A percentile compares a stretch with the other conserved stretches of the same genome.
These are phyloP conservation scores for Cololabis saira DNA, from an alignment of 2,113 vertebrate species.

Conservation along the genomic window DNA sequence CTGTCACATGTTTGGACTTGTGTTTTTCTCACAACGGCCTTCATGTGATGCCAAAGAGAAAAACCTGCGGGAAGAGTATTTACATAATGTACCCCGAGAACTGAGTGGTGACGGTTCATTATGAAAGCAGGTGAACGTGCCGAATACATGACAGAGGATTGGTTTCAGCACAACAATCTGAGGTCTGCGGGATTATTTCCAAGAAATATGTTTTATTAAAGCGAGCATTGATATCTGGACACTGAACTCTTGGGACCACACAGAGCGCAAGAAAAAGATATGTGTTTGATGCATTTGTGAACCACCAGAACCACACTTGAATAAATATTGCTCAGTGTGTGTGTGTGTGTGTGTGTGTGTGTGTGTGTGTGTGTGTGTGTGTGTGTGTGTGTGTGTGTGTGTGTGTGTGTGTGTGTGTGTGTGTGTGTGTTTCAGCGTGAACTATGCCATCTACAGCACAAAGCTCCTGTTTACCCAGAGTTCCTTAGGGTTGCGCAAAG, in stretches of 20 bases:
- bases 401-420: slow-evolving; percentile 39
- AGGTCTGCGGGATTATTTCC: slow-evolving; percentile 27
- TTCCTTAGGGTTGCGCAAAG: slow-evolving; percentile 75
- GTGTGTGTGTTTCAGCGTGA: slow-evolving; percentile 43
- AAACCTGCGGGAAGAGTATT: slow-evolving; percentile 47
- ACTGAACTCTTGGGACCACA: slow-evolving; percentile 57
- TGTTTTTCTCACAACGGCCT: slow-evolving; percentile 46
- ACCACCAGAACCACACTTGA: slow-evolving; percentile 58
- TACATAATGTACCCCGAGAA: slow-evolving; percentile 21
- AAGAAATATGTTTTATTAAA: slow-evolving; percentile 59
- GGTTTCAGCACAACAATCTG: slow-evolving; percentile 41
- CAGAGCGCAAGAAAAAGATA: slow-evolving; percentile 57
- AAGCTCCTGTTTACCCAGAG: slow-evolving; percentile 76
- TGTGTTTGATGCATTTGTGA: slow-evolving; percentile 51
- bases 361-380: slow-evolving; percentile 40
- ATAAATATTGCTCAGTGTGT: slow-evolving; percentile 29
- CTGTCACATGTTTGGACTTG: slow-evolving; percentile 38
- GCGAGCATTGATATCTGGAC: slow-evolving; percentile 34
- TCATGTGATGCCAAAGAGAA: slow-evolving; percentile 42
- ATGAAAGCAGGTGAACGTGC: slow-evolving; percentile 27
- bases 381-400: slow-evolving; percentile 39
- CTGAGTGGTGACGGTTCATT: slow-evolving; percentile 37
- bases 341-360: slow-evolving; percentile 38
- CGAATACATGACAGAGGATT: slow-evolving; percentile 23
- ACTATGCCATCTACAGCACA: slow-evolving; percentile 56